phyloP scores from a whole-genome alignment of 2,113 vertebrate species.

The Urocolius indicus region DNA sequence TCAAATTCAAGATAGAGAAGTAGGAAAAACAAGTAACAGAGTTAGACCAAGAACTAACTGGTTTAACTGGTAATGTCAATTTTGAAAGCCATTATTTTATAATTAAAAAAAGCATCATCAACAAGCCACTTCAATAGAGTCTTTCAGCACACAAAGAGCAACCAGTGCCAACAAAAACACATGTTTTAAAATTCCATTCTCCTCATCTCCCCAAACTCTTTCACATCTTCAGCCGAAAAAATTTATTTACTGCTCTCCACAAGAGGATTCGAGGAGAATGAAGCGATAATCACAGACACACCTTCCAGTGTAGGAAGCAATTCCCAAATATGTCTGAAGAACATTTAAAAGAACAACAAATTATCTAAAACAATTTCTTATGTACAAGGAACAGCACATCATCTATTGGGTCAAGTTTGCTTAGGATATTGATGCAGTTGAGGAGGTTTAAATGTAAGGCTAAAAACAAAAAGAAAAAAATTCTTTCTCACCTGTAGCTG shows the following conservation, averaged over 20 bases:
- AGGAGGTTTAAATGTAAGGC: not conserved
- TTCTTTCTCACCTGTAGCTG: conserved; percentile 87
- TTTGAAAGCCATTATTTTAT: not conserved
- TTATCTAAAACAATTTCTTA: not conserved
- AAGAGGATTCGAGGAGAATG: not conserved
- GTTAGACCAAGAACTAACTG: not conserved
- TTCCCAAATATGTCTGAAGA: not conserved
- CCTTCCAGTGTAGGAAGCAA: not conserved
- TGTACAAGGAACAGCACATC: not conserved
- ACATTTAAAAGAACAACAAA: not conserved
- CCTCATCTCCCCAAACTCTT: not conserved
- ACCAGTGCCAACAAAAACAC: not conserved
- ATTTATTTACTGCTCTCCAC: not conserved
- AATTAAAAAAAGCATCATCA: not conserved
- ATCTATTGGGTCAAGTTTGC: not conserved
- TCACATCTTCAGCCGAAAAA: not conserved
- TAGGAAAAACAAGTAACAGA: not conserved
- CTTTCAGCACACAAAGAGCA: not conserved
- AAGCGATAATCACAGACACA: not conserved
- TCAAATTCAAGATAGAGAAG: not conserved
- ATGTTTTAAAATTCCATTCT: not conserved
- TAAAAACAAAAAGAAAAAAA: not conserved
- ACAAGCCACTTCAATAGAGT: not conserved
- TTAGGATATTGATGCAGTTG: not conserved
- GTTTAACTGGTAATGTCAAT: not conserved